These are phyloP conservation scores for Molossus alvarezi DNA, from an alignment of 2,797 vertebrate genomes.

Conservation along the genomic window DNA sequence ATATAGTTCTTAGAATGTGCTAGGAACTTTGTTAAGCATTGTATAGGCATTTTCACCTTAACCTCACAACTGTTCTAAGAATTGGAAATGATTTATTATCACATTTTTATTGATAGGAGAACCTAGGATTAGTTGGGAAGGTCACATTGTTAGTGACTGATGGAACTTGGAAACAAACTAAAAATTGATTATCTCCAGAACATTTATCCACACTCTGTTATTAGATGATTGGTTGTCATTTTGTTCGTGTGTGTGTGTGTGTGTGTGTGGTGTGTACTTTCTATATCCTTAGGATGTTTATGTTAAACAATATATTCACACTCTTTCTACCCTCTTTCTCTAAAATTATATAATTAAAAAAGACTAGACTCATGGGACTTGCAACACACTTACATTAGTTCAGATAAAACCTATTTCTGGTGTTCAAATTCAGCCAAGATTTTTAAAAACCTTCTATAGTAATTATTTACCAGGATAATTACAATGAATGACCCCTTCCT, in stretches of 20 bases:
- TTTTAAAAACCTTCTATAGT: not conserved
- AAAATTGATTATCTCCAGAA: not conserved
- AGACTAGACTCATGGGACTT: not conserved
- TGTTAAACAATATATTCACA: not conserved
- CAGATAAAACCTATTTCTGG: not conserved
- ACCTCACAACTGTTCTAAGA: not conserved
- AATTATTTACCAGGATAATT: not conserved
- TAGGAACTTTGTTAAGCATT: not conserved
- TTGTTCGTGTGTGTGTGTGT: not conserved
- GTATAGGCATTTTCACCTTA: not conserved
- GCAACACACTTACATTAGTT: not conserved
- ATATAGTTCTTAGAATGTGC: not conserved
- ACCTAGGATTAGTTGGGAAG: not conserved
- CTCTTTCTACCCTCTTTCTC: not conserved
- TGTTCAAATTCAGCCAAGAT: not conserved
- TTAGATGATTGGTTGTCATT: not conserved
- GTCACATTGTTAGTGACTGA: not conserved
- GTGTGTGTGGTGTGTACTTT: not conserved
- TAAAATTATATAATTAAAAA: not conserved
- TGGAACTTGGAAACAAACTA: not conserved
- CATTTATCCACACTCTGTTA: not conserved
- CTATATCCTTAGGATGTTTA: not conserved
- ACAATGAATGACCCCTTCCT: not conserved
- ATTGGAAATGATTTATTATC: not conserved
- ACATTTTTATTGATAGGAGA: slow-evolving; percentile 17